phyloP scores from a whole-genome alignment of 2,888 invertebrate genomes.

The Oligia fasciuncula region DNA sequence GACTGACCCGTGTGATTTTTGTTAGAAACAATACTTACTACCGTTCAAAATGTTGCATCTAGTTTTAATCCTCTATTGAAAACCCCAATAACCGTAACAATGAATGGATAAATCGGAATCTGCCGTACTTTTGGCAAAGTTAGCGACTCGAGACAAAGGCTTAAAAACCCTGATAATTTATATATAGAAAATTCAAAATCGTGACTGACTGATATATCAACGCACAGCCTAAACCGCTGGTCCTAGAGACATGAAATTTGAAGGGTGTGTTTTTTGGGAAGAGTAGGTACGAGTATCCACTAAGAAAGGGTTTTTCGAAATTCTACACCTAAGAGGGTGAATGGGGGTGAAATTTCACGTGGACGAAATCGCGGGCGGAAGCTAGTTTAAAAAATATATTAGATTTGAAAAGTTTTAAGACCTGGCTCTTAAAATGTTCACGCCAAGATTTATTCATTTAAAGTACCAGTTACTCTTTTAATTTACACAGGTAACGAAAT shows the following conservation, averaged over 20 bases:
- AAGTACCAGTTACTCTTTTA: not conserved
- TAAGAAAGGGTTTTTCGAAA: too few species aligned
- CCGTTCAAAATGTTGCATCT: not conserved
- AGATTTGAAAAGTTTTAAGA: too few species aligned
- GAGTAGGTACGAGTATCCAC: too few species aligned
- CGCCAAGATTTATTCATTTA: not conserved
- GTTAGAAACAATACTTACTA: not conserved
- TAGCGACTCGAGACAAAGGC: not conserved
- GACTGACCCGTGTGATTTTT: not conserved
- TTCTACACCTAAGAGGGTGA: too few species aligned
- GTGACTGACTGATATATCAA: too few species aligned
- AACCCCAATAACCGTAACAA: constrained; percentile 13
- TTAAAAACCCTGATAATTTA: not conserved
- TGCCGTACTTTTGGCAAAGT: not conserved
- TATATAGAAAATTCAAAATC: too few species aligned
- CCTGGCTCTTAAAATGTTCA: not conserved
- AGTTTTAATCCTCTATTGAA: not conserved
- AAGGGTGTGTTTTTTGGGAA: too few species aligned
- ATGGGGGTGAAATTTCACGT: too few species aligned
- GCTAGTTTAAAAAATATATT: not conserved
- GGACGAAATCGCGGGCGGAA: too few species aligned
- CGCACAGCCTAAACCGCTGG: too few species aligned
- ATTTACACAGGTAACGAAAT: not conserved
- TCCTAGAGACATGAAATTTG: too few species aligned
- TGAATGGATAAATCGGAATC: constrained; percentile 12